A percentile compares a stretch with the other conserved stretches of the same genome.
phyloP scores from a whole-genome alignment of 2,113 vertebrate genomes.

The Thamnophis sirtalis region DNA sequence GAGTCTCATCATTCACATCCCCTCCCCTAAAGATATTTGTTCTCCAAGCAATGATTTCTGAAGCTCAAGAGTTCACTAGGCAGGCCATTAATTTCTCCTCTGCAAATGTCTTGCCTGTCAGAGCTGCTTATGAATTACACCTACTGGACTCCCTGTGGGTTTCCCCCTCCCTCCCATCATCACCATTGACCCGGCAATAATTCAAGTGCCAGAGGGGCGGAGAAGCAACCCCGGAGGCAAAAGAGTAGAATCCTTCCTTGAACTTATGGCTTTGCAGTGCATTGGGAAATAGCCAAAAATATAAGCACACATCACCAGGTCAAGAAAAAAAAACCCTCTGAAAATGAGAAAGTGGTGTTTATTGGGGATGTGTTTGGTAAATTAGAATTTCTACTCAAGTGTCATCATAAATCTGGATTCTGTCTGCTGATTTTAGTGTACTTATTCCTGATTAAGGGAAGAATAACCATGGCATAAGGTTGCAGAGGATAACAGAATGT shows the following conservation, averaged over 20 bases:
- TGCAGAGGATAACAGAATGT: not conserved
- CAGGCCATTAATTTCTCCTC: slow-evolving; percentile 44
- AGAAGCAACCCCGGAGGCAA: not conserved
- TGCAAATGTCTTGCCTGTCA: slow-evolving; percentile 37
- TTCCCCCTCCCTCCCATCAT: not conserved
- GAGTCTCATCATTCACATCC: not conserved
- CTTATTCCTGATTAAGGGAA: not conserved
- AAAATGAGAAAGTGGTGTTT: not conserved
- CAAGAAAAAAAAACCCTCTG: not conserved
- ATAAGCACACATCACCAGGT: not conserved
- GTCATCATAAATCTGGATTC: not conserved
- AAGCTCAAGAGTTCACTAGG: slow-evolving; percentile 13
- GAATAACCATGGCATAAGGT: not conserved
- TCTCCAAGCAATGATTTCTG: not conserved
- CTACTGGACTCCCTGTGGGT: slow-evolving; percentile 22
- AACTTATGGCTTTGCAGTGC: not conserved
- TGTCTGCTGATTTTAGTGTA: not conserved
- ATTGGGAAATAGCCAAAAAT: not conserved
- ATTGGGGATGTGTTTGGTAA: not conserved
- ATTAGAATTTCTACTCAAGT: not conserved
- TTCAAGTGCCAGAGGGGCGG: slow-evolving; percentile 27
- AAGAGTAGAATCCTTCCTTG: not conserved
- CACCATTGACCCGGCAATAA: not conserved
- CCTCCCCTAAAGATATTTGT: fast-evolving
- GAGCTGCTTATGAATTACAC: slow-evolving; percentile 44